Percentiles rank a stretch among this genome's conserved stretches.
These are phyloP conservation scores for Epinephelus fuscoguttatus DNA, from an alignment of 2,113 vertebrate species.

Conservation along the genomic window DNA sequence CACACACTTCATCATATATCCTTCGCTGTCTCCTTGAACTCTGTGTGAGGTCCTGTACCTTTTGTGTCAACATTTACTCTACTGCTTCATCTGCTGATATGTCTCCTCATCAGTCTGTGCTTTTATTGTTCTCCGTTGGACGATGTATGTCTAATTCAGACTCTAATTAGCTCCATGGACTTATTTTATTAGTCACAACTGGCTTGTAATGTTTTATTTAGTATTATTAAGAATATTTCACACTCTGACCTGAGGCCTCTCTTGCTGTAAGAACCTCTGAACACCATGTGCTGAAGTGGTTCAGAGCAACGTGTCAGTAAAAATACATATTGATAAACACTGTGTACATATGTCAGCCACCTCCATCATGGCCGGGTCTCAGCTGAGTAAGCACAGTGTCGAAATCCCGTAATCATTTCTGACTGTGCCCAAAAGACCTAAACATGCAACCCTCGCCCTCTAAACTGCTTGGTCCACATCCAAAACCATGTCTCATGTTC, in stretches of 20 bases:
- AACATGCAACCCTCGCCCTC: slow-evolving; percentile 64
- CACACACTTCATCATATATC: not conserved
- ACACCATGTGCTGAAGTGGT: slow-evolving; percentile 23
- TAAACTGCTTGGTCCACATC: slow-evolving; percentile 58
- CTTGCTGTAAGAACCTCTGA: slow-evolving; percentile 27
- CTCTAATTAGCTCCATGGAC: slow-evolving; percentile 46
- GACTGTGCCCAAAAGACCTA: slow-evolving; percentile 72
- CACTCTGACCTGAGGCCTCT: slow-evolving; percentile 13
- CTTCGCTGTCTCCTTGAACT: slow-evolving; percentile 9
- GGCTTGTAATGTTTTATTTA: slow-evolving; percentile 47
- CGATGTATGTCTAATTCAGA: not conserved
- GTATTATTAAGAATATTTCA: slow-evolving; percentile 41
- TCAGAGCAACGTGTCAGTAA: slow-evolving; percentile 40
- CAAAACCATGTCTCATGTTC: slow-evolving; percentile 71
- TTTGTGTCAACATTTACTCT: slow-evolving; percentile 49
- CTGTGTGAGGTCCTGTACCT: slow-evolving; percentile 23
- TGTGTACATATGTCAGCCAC: slow-evolving; percentile 47
- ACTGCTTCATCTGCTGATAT: slow-evolving; percentile 27
- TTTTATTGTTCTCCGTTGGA: slow-evolving; percentile 51
- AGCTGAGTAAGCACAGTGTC: slow-evolving; percentile 70
- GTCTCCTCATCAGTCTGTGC: slow-evolving; percentile 48
- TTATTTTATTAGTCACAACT: slow-evolving; percentile 53
- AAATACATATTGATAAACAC: slow-evolving; percentile 47
- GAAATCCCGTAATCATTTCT: slow-evolving; percentile 75
- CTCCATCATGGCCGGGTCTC: slow-evolving; percentile 48